phyloP scores from a whole-genome alignment of 1,140 invertebrate genomes.

The Megathymus violae region DNA sequence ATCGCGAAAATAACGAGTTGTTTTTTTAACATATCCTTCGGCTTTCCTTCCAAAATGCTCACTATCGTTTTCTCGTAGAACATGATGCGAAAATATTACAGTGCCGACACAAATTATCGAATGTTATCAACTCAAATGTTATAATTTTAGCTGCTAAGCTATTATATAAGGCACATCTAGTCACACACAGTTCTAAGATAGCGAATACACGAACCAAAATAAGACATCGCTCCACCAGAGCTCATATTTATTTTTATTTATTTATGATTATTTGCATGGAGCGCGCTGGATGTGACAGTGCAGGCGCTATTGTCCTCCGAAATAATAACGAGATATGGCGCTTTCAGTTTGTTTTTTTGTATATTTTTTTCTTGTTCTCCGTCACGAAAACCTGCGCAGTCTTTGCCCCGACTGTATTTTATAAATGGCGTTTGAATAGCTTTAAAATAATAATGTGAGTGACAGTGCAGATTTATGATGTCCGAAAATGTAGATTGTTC shows the following conservation, averaged over 20 bases:
- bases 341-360: constrained; percentile 56
- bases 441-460: constrained; percentile 69
- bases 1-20: too few species aligned
- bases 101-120: too few species aligned
- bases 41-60: too few species aligned
- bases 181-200: constrained; percentile 35
- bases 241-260: constrained; percentile 83
- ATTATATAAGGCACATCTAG: constrained; percentile 47
- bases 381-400: constrained; percentile 63
- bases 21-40: too few species aligned
- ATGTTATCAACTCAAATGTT: too few species aligned
- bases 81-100: too few species aligned
- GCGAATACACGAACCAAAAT: constrained; percentile 65
- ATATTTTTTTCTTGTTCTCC: constrained; percentile 56
- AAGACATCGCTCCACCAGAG: constrained; percentile 63
- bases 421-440: constrained; percentile 77
- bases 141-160: constrained; percentile 2
- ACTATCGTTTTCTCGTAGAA: too few species aligned
- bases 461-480: constrained; percentile 60
- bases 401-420: constrained; percentile 62
- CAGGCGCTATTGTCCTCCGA: constrained; percentile 80
- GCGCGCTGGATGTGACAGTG: constrained; percentile 77
- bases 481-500: constrained; percentile 56
- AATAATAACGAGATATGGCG: constrained; percentile 82
- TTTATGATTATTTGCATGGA: constrained; percentile 83